phyloP scores from a whole-genome alignment of 2,113 vertebrate species.

The Meleagris gallopavo region DNA sequence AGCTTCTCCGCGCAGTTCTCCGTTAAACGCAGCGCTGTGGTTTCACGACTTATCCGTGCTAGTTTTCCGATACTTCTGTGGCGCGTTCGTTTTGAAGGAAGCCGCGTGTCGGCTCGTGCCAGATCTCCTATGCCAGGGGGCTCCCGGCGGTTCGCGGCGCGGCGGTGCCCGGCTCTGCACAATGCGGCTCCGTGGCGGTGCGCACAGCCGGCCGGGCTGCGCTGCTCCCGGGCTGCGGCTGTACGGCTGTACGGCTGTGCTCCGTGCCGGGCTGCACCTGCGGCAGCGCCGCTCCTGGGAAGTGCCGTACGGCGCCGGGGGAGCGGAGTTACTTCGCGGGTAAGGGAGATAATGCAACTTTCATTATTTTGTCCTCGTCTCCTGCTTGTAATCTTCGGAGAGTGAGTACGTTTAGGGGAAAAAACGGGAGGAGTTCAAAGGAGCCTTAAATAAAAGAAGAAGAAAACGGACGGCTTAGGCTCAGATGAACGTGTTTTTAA shows the following conservation, averaged over 20 bases:
- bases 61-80: not conserved
- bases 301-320: not conserved
- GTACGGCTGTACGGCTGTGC: too few relatives aligned
- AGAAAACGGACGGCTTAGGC: not conserved
- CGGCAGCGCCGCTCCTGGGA: not conserved
- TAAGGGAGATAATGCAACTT: not conserved
- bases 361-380: not conserved
- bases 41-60: accelerated
- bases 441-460: not conserved
- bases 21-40: accelerated
- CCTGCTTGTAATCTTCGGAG: not conserved
- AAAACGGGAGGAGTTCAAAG: not conserved
- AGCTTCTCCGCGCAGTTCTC: not conserved
- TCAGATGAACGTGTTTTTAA: slow-evolving; percentile 34
- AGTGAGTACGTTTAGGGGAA: not conserved
- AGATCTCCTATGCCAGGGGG: not conserved
- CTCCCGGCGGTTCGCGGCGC: not conserved
- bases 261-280: too few relatives aligned
- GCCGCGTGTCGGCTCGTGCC: not conserved
- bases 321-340: not conserved
- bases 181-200: too few relatives aligned
- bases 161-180: too few relatives aligned
- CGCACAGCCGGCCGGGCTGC: too few relatives aligned
- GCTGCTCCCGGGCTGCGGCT: not conserved
- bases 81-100: accelerated